Percentiles rank a stretch among this genome's conserved stretches.
Conservation (phyloP, 2,797 vertebrate genomes). For the Nyctalus aviator region DNA sequence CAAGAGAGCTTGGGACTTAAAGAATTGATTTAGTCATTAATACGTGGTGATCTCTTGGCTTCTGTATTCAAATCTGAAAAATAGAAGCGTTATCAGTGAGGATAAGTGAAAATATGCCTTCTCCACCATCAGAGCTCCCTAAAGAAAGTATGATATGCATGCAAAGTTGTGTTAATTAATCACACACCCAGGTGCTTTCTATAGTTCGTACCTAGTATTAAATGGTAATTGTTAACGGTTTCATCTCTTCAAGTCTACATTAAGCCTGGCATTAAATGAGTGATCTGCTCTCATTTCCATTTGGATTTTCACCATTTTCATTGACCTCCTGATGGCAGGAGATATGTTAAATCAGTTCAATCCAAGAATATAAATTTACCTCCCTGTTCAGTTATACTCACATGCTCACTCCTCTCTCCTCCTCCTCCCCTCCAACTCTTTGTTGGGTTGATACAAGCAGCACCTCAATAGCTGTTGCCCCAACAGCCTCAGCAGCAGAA, state of each 20-base stretch:
- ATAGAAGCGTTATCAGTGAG: not conserved
- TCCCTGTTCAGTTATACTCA: not conserved
- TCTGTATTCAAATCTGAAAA: conserved; percentile 53
- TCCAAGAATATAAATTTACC: conserved; percentile 83
- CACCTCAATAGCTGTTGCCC: not conserved
- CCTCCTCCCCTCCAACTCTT: accelerated
- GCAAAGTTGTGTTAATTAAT: conserved; percentile 34
- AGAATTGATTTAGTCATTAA: conserved; percentile 25
- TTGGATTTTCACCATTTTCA: conserved; percentile 83
- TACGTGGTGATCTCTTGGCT: not conserved
- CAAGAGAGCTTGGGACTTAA: conserved; percentile 1
- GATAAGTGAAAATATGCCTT: conserved; percentile 51
- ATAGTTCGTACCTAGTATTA: conserved; percentile 27
- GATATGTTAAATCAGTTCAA: conserved; percentile 79
- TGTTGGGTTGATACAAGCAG: not conserved
- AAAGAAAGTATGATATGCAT: not conserved
- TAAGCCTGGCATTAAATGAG: conserved; percentile 75
- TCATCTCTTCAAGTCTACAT: conserved; percentile 46
- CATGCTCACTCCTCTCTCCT: not conserved
- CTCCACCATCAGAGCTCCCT: conserved; percentile 32
- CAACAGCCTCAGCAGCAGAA: conserved; percentile 10
- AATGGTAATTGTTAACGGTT: conserved; percentile 73
- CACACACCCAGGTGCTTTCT: conserved; percentile 40
- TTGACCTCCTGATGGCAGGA: conserved; percentile 82
- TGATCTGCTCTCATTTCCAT: conserved; percentile 81